Conservation (phyloP, 2,113 vertebrate genomes). For the Plecturocebus donacophilus region DNA sequence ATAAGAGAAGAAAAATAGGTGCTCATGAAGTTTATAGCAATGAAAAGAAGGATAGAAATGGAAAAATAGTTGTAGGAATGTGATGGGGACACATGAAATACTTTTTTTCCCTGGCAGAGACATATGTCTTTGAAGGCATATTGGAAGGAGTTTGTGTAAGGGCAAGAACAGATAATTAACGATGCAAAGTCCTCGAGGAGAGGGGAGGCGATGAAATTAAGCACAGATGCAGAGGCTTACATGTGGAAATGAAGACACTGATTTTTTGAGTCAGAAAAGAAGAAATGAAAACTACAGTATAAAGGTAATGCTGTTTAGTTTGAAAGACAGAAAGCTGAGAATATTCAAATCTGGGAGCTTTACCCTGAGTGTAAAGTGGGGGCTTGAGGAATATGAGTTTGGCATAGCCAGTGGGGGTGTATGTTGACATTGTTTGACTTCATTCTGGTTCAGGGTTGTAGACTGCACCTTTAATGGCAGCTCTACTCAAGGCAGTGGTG, state of each 20-base stretch:
- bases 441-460: not conserved
- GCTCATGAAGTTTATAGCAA: not conserved
- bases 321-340: not conserved
- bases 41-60: not conserved
- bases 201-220: not conserved
- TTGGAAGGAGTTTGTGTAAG: not conserved
- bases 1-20: not conserved
- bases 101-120: not conserved
- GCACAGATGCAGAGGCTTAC: not conserved
- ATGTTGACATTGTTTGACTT: not conserved
- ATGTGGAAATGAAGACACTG: not conserved
- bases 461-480: rapidly evolving
- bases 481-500: not conserved
- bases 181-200: not conserved
- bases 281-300: not conserved
- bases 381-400: not conserved
- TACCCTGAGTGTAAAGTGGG: not conserved
- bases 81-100: not conserved
- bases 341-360: not conserved
- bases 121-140: not conserved
- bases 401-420: not conserved
- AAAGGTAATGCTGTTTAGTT: not conserved
- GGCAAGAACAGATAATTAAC: not conserved
- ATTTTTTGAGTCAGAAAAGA: not conserved
- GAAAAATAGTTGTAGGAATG: not conserved